These are phyloP conservation scores for Phalloptychus januarius DNA, from an alignment of 2,797 vertebrate genomes.

Conservation along the genomic window DNA sequence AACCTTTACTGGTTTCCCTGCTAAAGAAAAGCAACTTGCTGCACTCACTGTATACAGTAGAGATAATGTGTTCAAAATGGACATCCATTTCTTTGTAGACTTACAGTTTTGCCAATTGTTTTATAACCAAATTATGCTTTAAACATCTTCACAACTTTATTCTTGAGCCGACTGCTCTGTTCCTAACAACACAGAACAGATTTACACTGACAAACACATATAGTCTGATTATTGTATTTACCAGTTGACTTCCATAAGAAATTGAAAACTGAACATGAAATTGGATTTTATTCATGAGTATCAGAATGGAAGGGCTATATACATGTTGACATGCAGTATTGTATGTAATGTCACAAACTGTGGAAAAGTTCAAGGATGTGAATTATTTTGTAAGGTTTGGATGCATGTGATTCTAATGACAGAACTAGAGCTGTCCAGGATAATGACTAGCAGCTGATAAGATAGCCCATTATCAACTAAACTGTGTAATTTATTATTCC, in stretches of 20 bases:
- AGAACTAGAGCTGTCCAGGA: conserved; percentile 17
- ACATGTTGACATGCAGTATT: neutral
- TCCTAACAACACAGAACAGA: neutral
- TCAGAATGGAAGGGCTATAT: neutral
- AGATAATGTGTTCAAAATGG: neutral
- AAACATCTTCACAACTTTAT: neutral
- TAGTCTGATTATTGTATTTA: neutral
- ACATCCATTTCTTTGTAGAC: neutral
- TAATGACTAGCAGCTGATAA: conserved; percentile 23
- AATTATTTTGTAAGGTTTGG: neutral
- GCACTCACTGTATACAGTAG: neutral
- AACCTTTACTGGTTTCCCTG: neutral
- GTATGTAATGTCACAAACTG: neutral
- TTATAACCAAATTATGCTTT: neutral
- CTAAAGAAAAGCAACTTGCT: neutral
- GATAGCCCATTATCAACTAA: conserved; percentile 23
- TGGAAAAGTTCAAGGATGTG: neutral
- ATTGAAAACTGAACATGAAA: neutral
- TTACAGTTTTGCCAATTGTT: neutral
- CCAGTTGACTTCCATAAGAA: neutral
- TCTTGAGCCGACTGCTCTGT: neutral
- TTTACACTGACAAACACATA: neutral
- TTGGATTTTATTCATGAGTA: neutral
- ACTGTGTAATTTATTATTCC: neutral
- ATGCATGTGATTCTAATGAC: conserved; percentile 22